These are phyloP conservation scores for Xanthia togata DNA, from an alignment of 2,888 invertebrate genomes.

Conservation along the genomic window DNA sequence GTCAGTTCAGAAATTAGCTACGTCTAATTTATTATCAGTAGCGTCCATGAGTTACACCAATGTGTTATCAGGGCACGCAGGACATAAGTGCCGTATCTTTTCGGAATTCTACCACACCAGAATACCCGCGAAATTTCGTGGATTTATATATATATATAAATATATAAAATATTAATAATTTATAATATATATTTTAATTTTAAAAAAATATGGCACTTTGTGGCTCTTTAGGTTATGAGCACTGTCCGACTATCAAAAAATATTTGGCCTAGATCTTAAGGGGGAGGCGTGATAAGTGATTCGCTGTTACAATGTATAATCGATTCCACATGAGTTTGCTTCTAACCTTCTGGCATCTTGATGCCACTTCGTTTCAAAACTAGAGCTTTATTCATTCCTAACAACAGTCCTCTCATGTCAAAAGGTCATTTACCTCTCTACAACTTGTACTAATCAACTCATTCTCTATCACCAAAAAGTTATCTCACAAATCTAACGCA, in stretches of 20 bases:
- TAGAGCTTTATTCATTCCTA: background rate
- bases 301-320: too few relatives aligned
- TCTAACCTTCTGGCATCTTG: background rate
- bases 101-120: too few relatives aligned
- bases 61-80: background rate
- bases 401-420: conserved; percentile 8
- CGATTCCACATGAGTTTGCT: background rate
- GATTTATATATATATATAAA: too few relatives aligned
- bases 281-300: too few relatives aligned
- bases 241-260: too few relatives aligned
- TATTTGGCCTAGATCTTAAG: too few relatives aligned
- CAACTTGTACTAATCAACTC: conserved; percentile 48
- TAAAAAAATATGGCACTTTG: too few relatives aligned
- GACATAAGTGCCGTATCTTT: background rate
- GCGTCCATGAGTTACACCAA: background rate
- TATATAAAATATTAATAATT: too few relatives aligned
- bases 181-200: too few relatives aligned
- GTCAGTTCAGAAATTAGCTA: background rate
- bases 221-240: too few relatives aligned
- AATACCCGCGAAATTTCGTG: too few relatives aligned
- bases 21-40: background rate
- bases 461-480: conserved; percentile 58
- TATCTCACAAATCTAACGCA: conserved; percentile 57
- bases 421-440: conserved; percentile 35
- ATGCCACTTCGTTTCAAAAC: background rate